phyloP scores from a whole-genome alignment of 2,113 vertebrate species.

The Microcebus tavaratra region DNA sequence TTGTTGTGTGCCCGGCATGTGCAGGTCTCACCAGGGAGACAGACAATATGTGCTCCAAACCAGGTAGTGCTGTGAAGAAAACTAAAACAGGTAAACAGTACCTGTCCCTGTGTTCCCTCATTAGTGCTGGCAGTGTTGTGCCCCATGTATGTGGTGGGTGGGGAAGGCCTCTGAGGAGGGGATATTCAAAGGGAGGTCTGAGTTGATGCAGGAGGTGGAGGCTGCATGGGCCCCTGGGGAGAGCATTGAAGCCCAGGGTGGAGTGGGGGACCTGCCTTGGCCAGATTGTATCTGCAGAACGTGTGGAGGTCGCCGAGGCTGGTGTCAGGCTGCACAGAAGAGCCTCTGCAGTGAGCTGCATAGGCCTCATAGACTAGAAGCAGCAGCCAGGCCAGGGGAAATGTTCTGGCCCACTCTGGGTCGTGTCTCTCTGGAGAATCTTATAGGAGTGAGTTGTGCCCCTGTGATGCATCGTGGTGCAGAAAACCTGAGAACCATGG shows the following conservation, averaged over 20 bases:
- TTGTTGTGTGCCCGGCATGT: background rate
- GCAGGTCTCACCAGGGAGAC: too few relatives aligned
- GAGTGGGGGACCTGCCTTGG: background rate
- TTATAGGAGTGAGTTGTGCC: background rate
- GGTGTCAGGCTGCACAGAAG: background rate
- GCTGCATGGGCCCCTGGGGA: background rate
- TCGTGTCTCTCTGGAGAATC: background rate
- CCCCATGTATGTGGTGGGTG: background rate
- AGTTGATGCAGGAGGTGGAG: background rate
- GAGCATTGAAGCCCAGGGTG: rapidly evolving
- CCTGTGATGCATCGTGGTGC: background rate
- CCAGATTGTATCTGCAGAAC: background rate
- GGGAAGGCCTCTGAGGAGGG: too few relatives aligned
- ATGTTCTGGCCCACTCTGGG: background rate
- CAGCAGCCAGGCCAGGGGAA: background rate
- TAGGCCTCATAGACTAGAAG: background rate
- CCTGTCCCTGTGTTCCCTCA: rapidly evolving
- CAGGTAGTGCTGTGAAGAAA: rapidly evolving
- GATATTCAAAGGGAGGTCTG: too few relatives aligned
- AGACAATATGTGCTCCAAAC: rapidly evolving
- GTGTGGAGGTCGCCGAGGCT: background rate
- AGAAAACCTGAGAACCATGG: background rate
- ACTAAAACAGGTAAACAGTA: background rate
- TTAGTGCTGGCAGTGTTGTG: background rate
- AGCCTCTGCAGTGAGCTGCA: background rate